Evolutionary conservation across 1,140 invertebrate species (phyloP).

Genomic region (Trichonephila inaurata): DNA sequence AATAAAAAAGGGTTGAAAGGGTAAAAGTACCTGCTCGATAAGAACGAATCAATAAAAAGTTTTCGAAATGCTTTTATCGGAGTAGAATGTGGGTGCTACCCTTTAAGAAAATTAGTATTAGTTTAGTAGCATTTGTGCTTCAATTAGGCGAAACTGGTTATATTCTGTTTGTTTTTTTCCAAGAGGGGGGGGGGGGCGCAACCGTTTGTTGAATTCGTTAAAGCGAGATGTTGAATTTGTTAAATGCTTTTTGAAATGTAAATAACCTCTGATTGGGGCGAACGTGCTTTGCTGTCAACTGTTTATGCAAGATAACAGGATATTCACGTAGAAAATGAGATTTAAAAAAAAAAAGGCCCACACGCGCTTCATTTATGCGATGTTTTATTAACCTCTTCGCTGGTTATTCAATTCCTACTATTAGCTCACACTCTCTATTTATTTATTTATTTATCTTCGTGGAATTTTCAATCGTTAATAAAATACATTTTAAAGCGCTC

Average conservation of each 20-base stretch:
- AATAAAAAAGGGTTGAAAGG: slow-evolving; percentile 15
- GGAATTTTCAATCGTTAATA: no score
- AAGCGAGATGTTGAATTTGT: not conserved
- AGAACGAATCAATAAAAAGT: not conserved
- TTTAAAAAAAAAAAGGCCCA: not conserved
- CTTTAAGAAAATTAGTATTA: not conserved
- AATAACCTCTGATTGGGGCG: not conserved
- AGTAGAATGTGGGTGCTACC: slow-evolving; percentile 3
- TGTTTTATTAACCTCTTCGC: no score
- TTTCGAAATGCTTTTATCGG: not conserved
- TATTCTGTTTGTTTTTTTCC: not conserved
- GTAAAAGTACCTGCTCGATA: not conserved
- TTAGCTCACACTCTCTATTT: no score
- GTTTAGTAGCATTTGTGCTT: not conserved
- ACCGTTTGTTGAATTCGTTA: not conserved
- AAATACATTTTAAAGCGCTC: no score
- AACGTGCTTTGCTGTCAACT: not conserved
- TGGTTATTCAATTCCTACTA: no score
- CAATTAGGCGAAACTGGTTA: slow-evolving; percentile 30
- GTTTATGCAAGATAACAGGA: not conserved
- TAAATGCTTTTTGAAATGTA: slow-evolving; percentile 25
- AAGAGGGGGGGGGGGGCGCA: not conserved
- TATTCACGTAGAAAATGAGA: not conserved
- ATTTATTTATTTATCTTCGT: no score
- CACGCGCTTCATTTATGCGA: no score